Percentiles rank a stretch among this genome's conserved stretches.
Conservation (phyloP, 2,113 vertebrate species). For the Xiphophorus couchianus region DNA sequence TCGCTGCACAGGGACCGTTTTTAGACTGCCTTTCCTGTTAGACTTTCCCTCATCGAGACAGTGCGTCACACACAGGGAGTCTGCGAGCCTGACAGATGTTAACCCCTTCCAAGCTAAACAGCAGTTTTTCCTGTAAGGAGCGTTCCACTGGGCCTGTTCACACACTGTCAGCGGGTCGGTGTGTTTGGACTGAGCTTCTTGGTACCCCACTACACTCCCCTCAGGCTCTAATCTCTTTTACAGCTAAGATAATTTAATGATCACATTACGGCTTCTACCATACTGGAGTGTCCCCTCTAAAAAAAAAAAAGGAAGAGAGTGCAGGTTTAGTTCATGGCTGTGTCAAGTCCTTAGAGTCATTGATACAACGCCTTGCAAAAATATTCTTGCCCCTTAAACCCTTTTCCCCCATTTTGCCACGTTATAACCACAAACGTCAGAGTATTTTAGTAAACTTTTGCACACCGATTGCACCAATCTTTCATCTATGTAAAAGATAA, state of each 20-base stretch:
- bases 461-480: too few species aligned
- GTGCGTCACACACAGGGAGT: constrained; percentile 79
- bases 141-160: constrained; percentile 52
- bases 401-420: neutral
- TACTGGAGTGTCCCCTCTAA: constrained; percentile 48
- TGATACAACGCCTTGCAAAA: constrained; percentile 12
- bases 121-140: constrained; percentile 43
- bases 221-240: constrained; percentile 73
- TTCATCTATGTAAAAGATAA: neutral
- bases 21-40: constrained; percentile 82
- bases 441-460: neutral
- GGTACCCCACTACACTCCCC: constrained; percentile 49
- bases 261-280: constrained; percentile 61
- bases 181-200: constrained; percentile 67
- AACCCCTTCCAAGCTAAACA: constrained; percentile 70
- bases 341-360: constrained; percentile 36
- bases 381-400: neutral
- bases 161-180: constrained; percentile 42
- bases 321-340: constrained; percentile 46
- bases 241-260: constrained; percentile 69
- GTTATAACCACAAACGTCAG: neutral
- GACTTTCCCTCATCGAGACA: constrained; percentile 80
- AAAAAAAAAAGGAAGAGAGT: constrained; percentile 18
- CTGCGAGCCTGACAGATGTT: constrained; percentile 67
- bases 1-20: constrained; percentile 78